phyloP scores from a whole-genome alignment of 2,888 invertebrate species.

The Scelioninae gen. 1 region DNA sequence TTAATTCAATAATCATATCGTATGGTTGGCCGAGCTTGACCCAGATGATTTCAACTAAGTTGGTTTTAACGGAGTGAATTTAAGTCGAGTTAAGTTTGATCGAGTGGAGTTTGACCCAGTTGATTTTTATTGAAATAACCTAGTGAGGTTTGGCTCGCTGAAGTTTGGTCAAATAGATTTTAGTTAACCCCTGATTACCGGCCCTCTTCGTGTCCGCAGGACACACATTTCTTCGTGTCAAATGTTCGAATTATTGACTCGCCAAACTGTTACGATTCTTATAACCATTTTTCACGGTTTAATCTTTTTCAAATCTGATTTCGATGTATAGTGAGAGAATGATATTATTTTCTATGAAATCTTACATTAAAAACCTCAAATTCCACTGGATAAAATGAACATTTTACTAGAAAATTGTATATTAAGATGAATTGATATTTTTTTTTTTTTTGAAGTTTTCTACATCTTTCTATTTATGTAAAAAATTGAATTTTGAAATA shows the following conservation, averaged over 20 bases:
- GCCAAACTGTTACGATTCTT: slow-evolving; percentile 4
- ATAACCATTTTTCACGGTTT: not conserved
- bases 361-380: no score
- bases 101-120: slow-evolving; percentile 66
- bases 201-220: slow-evolving; percentile 17
- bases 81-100: slow-evolving; percentile 65
- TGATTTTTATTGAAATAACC: slow-evolving; percentile 68
- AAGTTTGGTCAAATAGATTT: slow-evolving; percentile 63
- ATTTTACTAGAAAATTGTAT: no score
- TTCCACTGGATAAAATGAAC: no score
- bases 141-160: slow-evolving; percentile 48
- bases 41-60: slow-evolving; percentile 52
- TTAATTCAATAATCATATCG: slow-evolving; percentile 56
- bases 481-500: no score
- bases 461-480: no score
- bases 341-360: no score
- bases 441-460: no score
- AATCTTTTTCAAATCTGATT: not conserved
- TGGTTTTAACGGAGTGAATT: slow-evolving; percentile 59
- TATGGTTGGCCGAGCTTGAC: slow-evolving; percentile 46
- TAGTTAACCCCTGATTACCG: slow-evolving; percentile 57
- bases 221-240: slow-evolving; percentile 44
- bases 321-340: no score
- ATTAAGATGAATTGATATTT: no score
- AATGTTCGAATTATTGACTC: slow-evolving; percentile 40